Evolutionary conservation across 2,888 invertebrate genomes (phyloP).

Genomic region (Atethmia centrago): DNA sequence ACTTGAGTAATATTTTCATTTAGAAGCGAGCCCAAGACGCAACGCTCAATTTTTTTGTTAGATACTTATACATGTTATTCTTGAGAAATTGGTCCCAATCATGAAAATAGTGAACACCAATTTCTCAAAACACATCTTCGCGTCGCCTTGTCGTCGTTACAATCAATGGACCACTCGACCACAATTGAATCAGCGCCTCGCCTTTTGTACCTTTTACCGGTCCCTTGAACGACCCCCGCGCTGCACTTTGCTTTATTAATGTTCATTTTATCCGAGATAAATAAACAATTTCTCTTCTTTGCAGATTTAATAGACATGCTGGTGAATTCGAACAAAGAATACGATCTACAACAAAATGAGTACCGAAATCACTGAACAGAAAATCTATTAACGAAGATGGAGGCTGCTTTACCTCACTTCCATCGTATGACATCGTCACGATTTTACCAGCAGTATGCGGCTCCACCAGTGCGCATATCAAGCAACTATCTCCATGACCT

Average conservation of each 20-base stretch:
- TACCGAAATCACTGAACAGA: constrained; percentile 49
- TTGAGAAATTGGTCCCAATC: neutral
- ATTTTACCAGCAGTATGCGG: constrained; percentile 86
- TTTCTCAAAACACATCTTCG: constrained; percentile 64
- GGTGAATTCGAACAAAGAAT: constrained; percentile 34
- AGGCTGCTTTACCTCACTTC: constrained; percentile 85
- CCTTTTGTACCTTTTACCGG: constrained; percentile 63
- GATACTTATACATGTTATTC: neutral
- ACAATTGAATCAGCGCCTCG: constrained; percentile 71
- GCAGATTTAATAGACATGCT: constrained; percentile 67
- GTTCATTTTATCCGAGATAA: constrained; percentile 45
- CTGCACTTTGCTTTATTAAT: constrained; percentile 70
- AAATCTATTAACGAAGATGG: constrained; percentile 76
- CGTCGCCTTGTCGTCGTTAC: constrained; percentile 70
- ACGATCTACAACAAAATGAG: constrained; percentile 60
- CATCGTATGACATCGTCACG: constrained; percentile 83
- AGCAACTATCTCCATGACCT: constrained; percentile 86
- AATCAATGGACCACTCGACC: constrained; percentile 84
- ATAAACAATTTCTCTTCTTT: constrained; percentile 67
- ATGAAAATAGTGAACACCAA: constrained; percentile 31
- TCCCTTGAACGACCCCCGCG: constrained; percentile 60
- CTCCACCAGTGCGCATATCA: constrained; percentile 82
- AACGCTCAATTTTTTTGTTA: too few relatives aligned
- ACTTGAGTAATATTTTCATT: neutral
- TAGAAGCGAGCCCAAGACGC: too few relatives aligned